Evolutionary conservation across 2,797 vertebrate species (phyloP), one percentile per base, ranked within the genome.

Genomic region (Hippoglossus hippoglossus): DNA sequence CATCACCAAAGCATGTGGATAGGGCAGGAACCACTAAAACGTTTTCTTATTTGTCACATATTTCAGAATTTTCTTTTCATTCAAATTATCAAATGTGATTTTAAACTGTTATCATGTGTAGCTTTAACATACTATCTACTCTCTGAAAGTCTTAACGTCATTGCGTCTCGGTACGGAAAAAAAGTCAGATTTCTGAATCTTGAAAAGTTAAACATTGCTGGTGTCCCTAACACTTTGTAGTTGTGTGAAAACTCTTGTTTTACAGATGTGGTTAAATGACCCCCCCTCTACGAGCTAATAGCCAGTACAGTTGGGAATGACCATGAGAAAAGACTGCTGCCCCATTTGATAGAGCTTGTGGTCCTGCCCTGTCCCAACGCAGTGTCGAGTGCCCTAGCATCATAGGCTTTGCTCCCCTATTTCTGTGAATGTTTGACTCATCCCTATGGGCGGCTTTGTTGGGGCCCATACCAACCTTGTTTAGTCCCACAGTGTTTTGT

Each of bases 401-500:
- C 90, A 87, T 97, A 97, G 96, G 96, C 96, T 97, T 97, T 97
- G 95, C 96, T 97, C 95, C 95, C 74, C 94, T 58, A 94, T 87
- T 97, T 96, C 85, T 96, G 94, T 97, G 96, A 97, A 97, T 89
- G 95, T 96, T 96, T 97, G 96, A 99, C 98, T 99, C 96, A 99
- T 97, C 96, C 95, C 95, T 97, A 96, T 98, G 98, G 97, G 97
- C 97, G 97, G 98, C 97, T 99, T 96, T 98, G 98, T 99, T 99
- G 97, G 98, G 98, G 97, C 97, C 97, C 96, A 98, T 98, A 99
- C 98, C 98, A 99, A 99, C 98, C 96, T 97, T 99, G 98, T 99
- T 98, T 99, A 99, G 98, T 99, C 98, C 98, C 98, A 96, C 98
- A 99, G 98, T 99, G 98, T 95, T 99, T 99, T 96, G 97, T 99